Percentiles rank a stretch among this genome's conserved stretches.
phyloP scores from a whole-genome alignment of 2,797 vertebrate genomes.

The Tolypeutes matacus region DNA sequence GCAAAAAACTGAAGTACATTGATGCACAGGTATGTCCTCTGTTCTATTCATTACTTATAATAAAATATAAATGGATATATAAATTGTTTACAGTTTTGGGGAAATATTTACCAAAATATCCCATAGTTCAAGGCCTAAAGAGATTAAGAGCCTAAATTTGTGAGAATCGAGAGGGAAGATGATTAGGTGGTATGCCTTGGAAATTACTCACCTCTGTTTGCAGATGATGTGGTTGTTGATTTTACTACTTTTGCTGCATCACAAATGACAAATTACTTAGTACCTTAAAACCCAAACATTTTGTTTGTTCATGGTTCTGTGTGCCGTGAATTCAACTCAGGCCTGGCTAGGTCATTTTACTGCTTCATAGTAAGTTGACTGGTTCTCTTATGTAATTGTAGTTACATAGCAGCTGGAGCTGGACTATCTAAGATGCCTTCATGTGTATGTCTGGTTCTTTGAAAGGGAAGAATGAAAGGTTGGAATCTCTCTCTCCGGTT shows the following conservation, averaged over 20 bases:
- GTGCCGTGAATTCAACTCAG: neutral
- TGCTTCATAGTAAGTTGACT: neutral
- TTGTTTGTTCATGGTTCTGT: neutral
- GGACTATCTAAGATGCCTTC: neutral
- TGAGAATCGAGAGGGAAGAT: neutral
- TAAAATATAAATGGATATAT: neutral
- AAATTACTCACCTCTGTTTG: neutral
- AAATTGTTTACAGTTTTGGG: neutral
- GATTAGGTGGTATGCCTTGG: neutral
- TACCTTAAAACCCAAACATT: neutral
- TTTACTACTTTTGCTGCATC: neutral
- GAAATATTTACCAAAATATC: slow-evolving; percentile 2
- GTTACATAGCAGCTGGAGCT: neutral
- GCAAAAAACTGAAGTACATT: slow-evolving; percentile 90
- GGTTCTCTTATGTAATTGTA: neutral
- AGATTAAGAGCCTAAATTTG: neutral
- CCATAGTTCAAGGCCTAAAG: neutral
- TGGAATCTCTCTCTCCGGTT: neutral
- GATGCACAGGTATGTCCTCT: slow-evolving; percentile 91
- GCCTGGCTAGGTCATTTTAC: neutral
- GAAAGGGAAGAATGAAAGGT: neutral
- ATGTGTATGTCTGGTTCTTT: neutral
- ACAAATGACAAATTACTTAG: neutral
- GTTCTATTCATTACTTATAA: neutral
- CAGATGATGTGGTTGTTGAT: neutral